Evolutionary conservation across 2,797 vertebrate genomes (phyloP).

Genomic region (Avahi laniger): DNA sequence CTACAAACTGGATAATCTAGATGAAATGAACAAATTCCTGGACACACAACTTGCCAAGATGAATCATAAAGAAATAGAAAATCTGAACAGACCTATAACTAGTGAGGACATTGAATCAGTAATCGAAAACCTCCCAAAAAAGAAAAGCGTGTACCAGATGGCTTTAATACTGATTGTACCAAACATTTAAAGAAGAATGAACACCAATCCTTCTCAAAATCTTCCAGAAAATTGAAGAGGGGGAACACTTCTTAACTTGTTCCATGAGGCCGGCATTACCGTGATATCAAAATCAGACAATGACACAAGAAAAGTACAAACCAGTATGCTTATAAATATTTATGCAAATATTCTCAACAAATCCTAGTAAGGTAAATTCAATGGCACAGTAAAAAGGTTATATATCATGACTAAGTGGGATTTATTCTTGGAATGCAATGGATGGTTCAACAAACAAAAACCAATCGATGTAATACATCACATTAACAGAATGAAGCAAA

Average conservation of each 20-base stretch:
- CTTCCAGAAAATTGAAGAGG: not conserved
- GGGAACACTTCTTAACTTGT: not conserved
- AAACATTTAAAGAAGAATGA: not conserved
- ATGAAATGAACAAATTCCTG: not conserved
- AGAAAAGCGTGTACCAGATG: not conserved
- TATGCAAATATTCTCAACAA: not conserved
- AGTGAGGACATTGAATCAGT: not conserved
- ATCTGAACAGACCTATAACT: not conserved
- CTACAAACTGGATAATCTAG: not conserved
- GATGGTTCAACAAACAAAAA: not conserved
- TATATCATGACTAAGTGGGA: not conserved
- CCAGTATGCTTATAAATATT: not conserved
- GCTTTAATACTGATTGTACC: not conserved
- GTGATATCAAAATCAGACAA: not conserved
- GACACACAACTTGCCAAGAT: not conserved
- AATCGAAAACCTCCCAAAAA: not conserved
- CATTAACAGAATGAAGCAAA: not conserved
- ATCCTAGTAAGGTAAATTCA: not conserved
- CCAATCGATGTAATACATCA: not conserved
- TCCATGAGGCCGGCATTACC: not conserved
- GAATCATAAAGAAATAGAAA: not conserved
- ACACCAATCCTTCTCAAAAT: not conserved
- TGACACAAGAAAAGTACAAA: not conserved
- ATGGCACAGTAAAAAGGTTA: not conserved
- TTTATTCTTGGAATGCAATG: not conserved